These are phyloP conservation scores for Caenorhabditis remanei DNA, from an alignment of 1,140 invertebrate species.

Conservation along the genomic window DNA sequence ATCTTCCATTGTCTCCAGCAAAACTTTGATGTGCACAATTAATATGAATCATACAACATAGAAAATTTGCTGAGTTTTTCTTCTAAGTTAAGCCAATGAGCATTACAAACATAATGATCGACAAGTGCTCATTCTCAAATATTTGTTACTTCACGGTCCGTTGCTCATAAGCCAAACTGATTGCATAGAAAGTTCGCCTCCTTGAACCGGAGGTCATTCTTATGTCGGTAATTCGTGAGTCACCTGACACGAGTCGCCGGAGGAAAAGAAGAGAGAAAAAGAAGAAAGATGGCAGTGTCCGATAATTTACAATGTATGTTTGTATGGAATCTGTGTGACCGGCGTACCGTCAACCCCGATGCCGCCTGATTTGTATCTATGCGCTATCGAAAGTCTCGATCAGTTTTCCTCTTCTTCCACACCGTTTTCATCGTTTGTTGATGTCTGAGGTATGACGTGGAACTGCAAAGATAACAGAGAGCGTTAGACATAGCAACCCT, in stretches of 20 bases:
- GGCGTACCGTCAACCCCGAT: not conserved
- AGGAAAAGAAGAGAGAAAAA: not conserved
- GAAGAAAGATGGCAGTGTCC: slow-evolving; percentile 30
- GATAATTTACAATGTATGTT: slow-evolving; percentile 41
- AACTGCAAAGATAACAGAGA: not conserved
- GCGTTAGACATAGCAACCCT: not conserved
- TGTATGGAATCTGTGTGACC: not conserved
- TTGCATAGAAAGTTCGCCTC: not conserved
- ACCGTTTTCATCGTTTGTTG: not conserved
- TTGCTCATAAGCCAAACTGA: slow-evolving; percentile 37
- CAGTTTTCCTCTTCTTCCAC: not conserved
- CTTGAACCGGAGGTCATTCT: no score
- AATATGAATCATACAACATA: no score
- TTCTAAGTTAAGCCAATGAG: no score
- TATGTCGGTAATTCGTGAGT: slow-evolving; percentile 1
- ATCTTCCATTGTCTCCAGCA: no score
- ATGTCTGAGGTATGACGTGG: slow-evolving; percentile 11
- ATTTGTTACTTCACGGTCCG: not conserved
- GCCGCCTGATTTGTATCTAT: slow-evolving; percentile 39
- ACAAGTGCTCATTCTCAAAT: not conserved
- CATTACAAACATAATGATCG: no score
- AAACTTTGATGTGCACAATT: no score
- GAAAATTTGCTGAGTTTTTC: no score
- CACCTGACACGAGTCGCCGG: slow-evolving; percentile 30
- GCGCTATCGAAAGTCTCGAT: slow-evolving; percentile 19